Evolutionary conservation across 2,113 vertebrate genomes (phyloP), one percentile per base, ranked within the genome.

Genomic region (Smithornis capensis): DNA sequence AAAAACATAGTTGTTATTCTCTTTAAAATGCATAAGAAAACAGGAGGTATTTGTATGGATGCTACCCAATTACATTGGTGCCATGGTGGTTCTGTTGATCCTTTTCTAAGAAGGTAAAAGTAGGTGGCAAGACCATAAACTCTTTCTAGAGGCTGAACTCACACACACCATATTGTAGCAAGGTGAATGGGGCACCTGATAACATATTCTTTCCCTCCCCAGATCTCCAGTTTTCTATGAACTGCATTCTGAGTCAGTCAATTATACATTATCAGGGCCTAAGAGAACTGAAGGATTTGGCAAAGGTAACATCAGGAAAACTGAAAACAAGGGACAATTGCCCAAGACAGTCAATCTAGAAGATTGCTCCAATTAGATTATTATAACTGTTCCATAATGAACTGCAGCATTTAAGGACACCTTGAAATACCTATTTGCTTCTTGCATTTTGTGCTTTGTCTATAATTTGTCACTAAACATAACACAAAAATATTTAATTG

Each of bases 371-470:
- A 90, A 31, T 92, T 92, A 87, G 90, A 25, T 93, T 94, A 87
- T 82, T 92, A 67, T 23, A 95, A 89, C 10, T 91, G 91, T 93
- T 93, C 94, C 65, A 74, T 93, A 92, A 87, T 56, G 82, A 96
- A 96, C 68, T 95, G 88, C 95, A 97, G 94, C 85, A 96, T 97
- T 95, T 85, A 88, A 96, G 94, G 90, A 97, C 95, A 94, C 68
- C n/a, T 94, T 74, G 74, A 91, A 94, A 94, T 91, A 91, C 68
- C 56, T 96, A 76, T 64, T 90, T 94, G 80, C 91, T 94, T 94
- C 59, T 73, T 91, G 44, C 50, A 47, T 92, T 94, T 97, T 97
- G 88, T 94, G 97, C 91, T 92, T 95, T 83, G 76, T 68, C 91
- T 94, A 89, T 76, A 92, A 85, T 35, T 91, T 28, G 70, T 89